Evolutionary conservation across 2,888 invertebrate genomes (phyloP).

Genomic region (Xestoiulus laeticollis): DNA sequence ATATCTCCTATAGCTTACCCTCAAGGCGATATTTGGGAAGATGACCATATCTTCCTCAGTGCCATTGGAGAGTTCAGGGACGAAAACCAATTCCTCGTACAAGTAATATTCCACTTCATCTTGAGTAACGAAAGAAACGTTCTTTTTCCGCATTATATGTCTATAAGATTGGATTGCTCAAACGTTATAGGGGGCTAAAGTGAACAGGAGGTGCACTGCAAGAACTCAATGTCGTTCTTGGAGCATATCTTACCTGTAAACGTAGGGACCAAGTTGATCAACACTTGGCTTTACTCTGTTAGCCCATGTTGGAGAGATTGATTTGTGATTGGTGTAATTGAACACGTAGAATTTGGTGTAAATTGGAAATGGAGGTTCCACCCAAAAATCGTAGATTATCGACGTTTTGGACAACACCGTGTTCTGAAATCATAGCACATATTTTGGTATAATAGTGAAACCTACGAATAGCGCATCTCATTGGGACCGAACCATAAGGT

Average conservation of each 20-base stretch:
- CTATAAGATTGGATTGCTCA: background rate
- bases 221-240: too few species aligned
- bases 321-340: conserved; percentile 41
- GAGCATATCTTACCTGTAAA: conserved; percentile 46
- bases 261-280: conserved; percentile 31
- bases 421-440: background rate
- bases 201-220: too few species aligned
- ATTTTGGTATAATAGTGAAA: too few species aligned
- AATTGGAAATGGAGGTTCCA: background rate
- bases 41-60: conserved; percentile 2
- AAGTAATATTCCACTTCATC: conserved; percentile 4
- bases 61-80: conserved; percentile 24
- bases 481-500: too few species aligned
- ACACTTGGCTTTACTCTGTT: background rate
- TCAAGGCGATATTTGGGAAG: background rate
- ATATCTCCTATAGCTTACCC: background rate
- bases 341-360: conserved; percentile 44
- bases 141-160: background rate
- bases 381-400: background rate
- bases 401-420: background rate
- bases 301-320: background rate
- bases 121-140: background rate
- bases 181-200: too few species aligned
- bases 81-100: background rate
- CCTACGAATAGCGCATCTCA: too few species aligned